A percentile compares a stretch with the other conserved stretches of the same genome.
Evolutionary conservation across 2,113 vertebrate species (phyloP).

Genomic region (Xenopus borealis): DNA sequence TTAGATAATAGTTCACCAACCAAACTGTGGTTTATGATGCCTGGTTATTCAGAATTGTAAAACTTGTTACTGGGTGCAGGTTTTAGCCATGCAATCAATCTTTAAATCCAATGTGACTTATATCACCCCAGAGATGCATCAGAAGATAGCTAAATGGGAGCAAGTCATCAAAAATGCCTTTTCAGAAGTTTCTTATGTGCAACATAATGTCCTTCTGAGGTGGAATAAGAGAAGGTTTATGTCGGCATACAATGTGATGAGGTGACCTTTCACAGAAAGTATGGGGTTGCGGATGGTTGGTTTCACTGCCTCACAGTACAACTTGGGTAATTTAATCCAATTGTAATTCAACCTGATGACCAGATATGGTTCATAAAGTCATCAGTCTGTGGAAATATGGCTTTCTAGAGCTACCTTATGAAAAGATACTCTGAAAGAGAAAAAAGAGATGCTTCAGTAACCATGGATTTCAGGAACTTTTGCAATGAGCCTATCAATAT

Average conservation of each 20-base stretch:
- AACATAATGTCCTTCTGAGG: conserved; percentile 40
- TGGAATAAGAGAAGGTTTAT: conserved; percentile 38
- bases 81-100: conserved; percentile 25
- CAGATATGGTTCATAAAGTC: conserved; percentile 35
- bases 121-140: conserved; percentile 30
- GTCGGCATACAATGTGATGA: conserved; percentile 30
- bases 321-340: conserved; percentile 15
- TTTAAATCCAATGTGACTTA: conserved; percentile 24
- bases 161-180: conserved; percentile 41
- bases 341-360: conserved; percentile 34
- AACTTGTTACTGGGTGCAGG: conserved; percentile 10
- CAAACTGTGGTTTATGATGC: conserved; percentile 14
- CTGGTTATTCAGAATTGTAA: conserved; percentile 20
- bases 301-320: conserved; percentile 28
- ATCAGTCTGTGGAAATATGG: conserved; percentile 9
- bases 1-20: conserved; percentile 4
- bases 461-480: background rate
- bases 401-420: conserved; percentile 9
- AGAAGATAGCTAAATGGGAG: conserved; percentile 40
- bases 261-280: conserved; percentile 38
- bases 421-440: conserved; percentile 4
- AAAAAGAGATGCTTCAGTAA: conserved; percentile 17
- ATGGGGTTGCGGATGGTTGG: conserved; percentile 27
- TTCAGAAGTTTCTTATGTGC: conserved; percentile 37
- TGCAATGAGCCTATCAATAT: background rate